Evolutionary conservation across 2,113 vertebrate genomes (phyloP).

Genomic region (Percina caprodes): DNA sequence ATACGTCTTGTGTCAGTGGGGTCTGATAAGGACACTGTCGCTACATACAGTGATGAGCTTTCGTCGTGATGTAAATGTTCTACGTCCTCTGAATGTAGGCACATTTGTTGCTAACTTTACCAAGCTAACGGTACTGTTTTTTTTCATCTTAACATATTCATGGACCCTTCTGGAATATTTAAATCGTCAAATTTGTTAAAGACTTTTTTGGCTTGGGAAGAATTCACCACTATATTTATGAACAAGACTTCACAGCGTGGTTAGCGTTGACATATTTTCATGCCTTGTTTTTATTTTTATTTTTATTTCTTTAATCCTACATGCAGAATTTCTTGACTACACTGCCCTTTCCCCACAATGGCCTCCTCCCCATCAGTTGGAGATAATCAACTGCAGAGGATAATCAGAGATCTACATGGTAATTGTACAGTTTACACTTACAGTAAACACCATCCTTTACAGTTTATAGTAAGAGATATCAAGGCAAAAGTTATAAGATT

Average conservation of each 20-base stretch:
- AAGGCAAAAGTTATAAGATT: neutral
- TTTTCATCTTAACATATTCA: neutral
- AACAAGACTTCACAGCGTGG: neutral
- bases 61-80: conserved; percentile 1
- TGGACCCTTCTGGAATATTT: fast-evolving
- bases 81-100: neutral
- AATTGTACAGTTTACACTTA: conserved; percentile 37
- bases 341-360: conserved; percentile 78
- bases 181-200: neutral
- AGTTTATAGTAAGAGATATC: neutral
- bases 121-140: neutral
- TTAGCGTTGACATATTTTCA: neutral
- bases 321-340: conserved; percentile 34
- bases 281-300: neutral
- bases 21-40: neutral
- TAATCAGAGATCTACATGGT: conserved; percentile 95
- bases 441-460: neutral
- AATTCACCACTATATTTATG: neutral
- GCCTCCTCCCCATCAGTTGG: conserved; percentile 83
- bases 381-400: conserved; percentile 94
- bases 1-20: neutral
- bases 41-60: neutral
- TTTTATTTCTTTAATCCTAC: neutral
- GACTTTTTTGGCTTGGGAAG: no score
- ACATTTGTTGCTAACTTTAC: conserved; percentile 26